A percentile compares a stretch with the other conserved stretches of the same genome.
phyloP scores from a whole-genome alignment of 2,113 vertebrate species.

The Tympanuchus pallidicinctus region DNA sequence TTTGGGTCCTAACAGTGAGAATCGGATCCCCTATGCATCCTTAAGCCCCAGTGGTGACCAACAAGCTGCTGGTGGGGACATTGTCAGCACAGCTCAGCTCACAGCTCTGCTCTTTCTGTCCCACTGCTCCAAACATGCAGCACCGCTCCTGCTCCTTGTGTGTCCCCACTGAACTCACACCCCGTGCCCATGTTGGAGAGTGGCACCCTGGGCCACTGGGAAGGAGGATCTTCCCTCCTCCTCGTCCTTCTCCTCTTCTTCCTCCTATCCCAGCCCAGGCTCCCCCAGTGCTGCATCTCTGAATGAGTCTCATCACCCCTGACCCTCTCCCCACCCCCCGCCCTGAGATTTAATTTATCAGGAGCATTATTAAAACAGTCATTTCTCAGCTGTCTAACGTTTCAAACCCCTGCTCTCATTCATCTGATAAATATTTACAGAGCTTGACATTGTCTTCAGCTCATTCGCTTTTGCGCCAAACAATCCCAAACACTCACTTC shows the following conservation, averaged over 20 bases:
- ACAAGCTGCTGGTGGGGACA: not conserved
- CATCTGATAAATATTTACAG: constrained; percentile 82
- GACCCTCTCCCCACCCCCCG: constrained; percentile 7
- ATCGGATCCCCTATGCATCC: fast-evolving
- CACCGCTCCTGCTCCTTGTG: fast-evolving
- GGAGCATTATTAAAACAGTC: constrained; percentile 80
- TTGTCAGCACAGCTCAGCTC: not conserved
- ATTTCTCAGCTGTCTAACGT: constrained; percentile 81
- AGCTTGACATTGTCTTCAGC: constrained; percentile 80
- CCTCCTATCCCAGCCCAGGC: not conserved
- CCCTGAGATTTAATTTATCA: constrained; percentile 75
- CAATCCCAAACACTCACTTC: constrained; percentile 74
- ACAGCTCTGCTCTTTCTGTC: not conserved
- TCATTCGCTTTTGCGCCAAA: constrained; percentile 74
- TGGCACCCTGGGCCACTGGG: fast-evolving
- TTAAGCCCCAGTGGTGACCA: too few relatives aligned
- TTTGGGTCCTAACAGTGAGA: not conserved
- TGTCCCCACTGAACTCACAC: not conserved
- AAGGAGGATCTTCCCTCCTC: not conserved
- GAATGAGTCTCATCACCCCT: constrained; percentile 57
- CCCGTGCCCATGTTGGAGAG: not conserved
- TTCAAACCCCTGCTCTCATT: constrained; percentile 79
- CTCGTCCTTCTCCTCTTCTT: not conserved
- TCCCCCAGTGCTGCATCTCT: constrained; percentile 66
- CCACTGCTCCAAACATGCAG: not conserved